phyloP scores from a whole-genome alignment of 2,888 invertebrate species.

The Pomacea canaliculata region DNA sequence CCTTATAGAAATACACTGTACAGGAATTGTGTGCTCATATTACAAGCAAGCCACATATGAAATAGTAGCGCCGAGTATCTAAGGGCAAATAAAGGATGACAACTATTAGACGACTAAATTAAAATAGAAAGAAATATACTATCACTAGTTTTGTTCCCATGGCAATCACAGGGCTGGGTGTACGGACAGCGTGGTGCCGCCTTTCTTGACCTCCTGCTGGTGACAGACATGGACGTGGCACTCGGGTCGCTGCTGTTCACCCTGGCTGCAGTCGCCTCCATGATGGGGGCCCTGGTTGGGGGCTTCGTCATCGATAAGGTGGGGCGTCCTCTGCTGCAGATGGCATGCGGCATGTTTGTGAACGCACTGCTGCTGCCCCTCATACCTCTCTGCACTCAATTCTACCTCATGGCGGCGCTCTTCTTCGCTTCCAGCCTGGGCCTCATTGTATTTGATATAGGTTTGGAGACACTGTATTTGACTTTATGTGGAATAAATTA shows the following conservation, averaged over 20 bases:
- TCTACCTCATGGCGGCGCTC: constrained; percentile 8
- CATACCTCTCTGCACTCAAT: constrained; percentile 1
- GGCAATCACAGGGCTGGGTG: constrained; percentile 11
- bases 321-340: background rate
- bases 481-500: too few relatives aligned
- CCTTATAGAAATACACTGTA: too few relatives aligned
- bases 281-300: constrained; percentile 1
- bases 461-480: background rate
- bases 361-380: background rate
- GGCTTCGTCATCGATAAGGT: constrained; percentile 2
- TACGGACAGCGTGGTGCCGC: constrained; percentile 11
- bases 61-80: too few relatives aligned
- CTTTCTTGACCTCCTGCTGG: constrained; percentile 17
- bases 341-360: background rate
- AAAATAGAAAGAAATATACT: too few relatives aligned
- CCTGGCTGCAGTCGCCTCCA: constrained; percentile 11
- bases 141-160: too few relatives aligned
- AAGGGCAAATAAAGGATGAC: too few relatives aligned
- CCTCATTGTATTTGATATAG: constrained; percentile 2
- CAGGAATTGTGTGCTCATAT: too few relatives aligned
- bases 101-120: too few relatives aligned
- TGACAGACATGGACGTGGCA: constrained; percentile 9
- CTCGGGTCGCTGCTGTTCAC: constrained; percentile 12
- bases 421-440: constrained; percentile 9
- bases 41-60: too few relatives aligned